phyloP scores from a whole-genome alignment of 2,797 vertebrate species.

The Pangasius larnaudii region DNA sequence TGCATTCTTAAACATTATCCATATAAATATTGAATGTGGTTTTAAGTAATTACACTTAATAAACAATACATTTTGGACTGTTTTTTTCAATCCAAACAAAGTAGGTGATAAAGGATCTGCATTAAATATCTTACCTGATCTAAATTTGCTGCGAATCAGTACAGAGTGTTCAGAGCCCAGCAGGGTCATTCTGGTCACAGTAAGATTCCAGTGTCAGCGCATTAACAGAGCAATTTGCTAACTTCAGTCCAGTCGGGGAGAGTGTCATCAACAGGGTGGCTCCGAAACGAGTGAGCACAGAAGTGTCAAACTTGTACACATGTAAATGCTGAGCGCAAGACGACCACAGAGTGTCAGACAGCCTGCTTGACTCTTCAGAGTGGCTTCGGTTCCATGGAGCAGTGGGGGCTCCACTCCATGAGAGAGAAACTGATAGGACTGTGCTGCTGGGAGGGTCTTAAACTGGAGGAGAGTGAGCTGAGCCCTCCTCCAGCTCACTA shows the following conservation, averaged over 20 bases:
- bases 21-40: neutral
- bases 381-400: conserved; percentile 85
- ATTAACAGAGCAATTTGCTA: conserved; percentile 43
- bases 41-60: neutral
- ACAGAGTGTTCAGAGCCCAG: conserved; percentile 97
- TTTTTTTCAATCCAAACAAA: neutral
- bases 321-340: conserved; percentile 30
- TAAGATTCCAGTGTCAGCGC: conserved; percentile 78
- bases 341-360: conserved; percentile 59
- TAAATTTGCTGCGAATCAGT: conserved; percentile 98
- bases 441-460: conserved; percentile 73
- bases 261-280: conserved; percentile 31
- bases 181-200: conserved; percentile 90
- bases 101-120: neutral
- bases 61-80: neutral
- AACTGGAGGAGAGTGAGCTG: conserved; percentile 66
- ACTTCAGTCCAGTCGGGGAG: conserved; percentile 35
- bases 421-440: conserved; percentile 72
- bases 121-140: conserved; percentile 89
- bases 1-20: neutral
- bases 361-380: conserved; percentile 64
- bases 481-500: conserved; percentile 75
- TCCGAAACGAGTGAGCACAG: conserved; percentile 10
- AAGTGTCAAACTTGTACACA: conserved; percentile 21
- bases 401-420: conserved; percentile 72